A percentile compares a stretch with the other conserved stretches of the same genome.
These are phyloP conservation scores for Theocolax elegans DNA, from an alignment of 1,140 invertebrate species.

Conservation along the genomic window DNA sequence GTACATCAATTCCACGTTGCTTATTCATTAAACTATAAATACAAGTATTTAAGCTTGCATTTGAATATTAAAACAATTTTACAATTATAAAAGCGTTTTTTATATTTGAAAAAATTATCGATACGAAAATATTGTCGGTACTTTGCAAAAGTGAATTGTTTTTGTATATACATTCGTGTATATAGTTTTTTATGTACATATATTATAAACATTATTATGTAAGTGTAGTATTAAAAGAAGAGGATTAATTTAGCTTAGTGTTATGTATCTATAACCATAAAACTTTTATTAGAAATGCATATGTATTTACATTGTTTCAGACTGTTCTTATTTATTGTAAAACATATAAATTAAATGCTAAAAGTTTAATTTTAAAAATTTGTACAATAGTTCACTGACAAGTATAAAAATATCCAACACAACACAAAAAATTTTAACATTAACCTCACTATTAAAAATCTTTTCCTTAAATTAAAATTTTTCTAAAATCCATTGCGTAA, in stretches of 20 bases:
- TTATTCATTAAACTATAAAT: constrained; percentile 24
- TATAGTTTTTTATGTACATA: constrained; percentile 49
- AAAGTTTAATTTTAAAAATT: constrained; percentile 33
- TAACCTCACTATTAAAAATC: constrained; percentile 23
- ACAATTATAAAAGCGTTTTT: constrained; percentile 27
- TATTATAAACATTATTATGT: constrained; percentile 48
- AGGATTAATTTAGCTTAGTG: constrained; percentile 18
- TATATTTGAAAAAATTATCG: constrained; percentile 27
- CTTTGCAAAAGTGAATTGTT: constrained; percentile 25
- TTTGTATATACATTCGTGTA: constrained; percentile 35
- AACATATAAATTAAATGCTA: constrained; percentile 30
- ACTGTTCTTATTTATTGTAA: constrained; percentile 18
- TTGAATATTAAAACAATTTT: constrained; percentile 31
- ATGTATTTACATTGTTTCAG: constrained; percentile 34
- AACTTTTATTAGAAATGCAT: constrained; percentile 38
- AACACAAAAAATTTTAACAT: constrained; percentile 38
- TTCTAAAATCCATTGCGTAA: constrained; percentile 3
- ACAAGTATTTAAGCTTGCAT: constrained; percentile 16
- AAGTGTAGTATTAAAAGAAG: constrained; percentile 32
- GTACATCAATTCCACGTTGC: constrained; percentile 27
- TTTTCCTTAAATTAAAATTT: constrained; percentile 10
- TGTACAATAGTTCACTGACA: constrained; percentile 25
- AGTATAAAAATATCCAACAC: constrained; percentile 40
- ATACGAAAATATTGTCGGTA: constrained; percentile 24
- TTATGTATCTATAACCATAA: constrained; percentile 31